phyloP scores from a whole-genome alignment of 2,113 vertebrate genomes.

The Platichthys stellatus region DNA sequence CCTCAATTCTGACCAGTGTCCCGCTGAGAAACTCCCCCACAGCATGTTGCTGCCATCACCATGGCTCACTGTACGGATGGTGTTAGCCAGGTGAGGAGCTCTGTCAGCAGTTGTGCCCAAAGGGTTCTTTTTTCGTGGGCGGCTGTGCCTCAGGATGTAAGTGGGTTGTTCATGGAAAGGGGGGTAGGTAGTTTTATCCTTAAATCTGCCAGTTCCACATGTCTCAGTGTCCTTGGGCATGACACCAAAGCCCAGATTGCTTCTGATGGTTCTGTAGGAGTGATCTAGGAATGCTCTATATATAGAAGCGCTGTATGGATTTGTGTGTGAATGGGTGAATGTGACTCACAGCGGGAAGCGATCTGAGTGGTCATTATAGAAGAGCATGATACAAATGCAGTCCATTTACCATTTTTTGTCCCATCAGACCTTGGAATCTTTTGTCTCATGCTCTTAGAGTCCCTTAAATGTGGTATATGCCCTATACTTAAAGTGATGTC shows the following conservation, averaged over 20 bases:
- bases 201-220: neutral
- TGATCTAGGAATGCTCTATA: neutral
- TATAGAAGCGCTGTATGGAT: neutral
- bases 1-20: neutral
- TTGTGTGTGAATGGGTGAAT: neutral
- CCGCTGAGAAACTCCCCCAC: neutral
- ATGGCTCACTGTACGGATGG: neutral
- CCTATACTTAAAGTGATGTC: too few species aligned
- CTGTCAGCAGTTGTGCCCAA: neutral
- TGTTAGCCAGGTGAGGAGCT: neutral
- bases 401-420: neutral
- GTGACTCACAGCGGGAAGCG: neutral
- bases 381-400: neutral
- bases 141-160: neutral
- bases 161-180: neutral
- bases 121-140: too few species aligned
- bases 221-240: neutral
- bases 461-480: neutral
- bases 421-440: neutral
- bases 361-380: neutral
- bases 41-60: neutral
- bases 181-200: neutral
- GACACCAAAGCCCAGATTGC: neutral
- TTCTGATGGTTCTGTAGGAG: neutral
- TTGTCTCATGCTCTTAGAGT: neutral